Evolutionary conservation across 2,888 invertebrate species (phyloP).

Genomic region (Cryptus armator): DNA sequence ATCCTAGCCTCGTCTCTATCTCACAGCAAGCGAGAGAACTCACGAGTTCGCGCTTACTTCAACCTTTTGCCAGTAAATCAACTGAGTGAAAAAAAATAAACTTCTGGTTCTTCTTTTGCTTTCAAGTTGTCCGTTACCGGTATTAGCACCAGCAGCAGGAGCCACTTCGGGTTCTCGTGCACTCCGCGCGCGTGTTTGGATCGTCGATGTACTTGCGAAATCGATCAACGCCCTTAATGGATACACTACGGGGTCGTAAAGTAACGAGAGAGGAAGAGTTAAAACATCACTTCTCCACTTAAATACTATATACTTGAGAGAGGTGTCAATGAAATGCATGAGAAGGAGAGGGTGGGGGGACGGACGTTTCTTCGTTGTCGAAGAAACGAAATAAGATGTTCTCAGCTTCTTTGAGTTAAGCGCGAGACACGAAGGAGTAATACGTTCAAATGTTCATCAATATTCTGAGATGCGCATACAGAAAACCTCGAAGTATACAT

Average conservation of each 20-base stretch:
- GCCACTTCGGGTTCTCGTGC: constrained; percentile 42
- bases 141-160: constrained; percentile 39
- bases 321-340: constrained; percentile 23
- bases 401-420: constrained; percentile 24
- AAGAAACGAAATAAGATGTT: constrained; percentile 35
- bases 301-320: constrained; percentile 14
- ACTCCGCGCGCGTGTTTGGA: constrained; percentile 29
- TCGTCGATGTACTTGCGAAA: constrained; percentile 53
- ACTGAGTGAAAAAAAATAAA: constrained; percentile 43
- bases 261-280: constrained; percentile 39
- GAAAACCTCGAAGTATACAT: constrained; percentile 34
- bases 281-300: constrained; percentile 27
- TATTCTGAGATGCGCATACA: constrained; percentile 21
- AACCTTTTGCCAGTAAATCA: constrained; percentile 55
- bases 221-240: constrained; percentile 60
- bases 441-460: constrained; percentile 25
- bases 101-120: constrained; percentile 26
- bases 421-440: constrained; percentile 12
- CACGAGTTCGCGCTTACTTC: constrained; percentile 33
- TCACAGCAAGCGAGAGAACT: constrained; percentile 22
- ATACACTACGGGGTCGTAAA: constrained; percentile 49
- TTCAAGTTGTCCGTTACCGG: constrained; percentile 31
- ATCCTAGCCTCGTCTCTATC: constrained; percentile 34
- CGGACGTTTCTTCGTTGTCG: too few relatives aligned
- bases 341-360: neutral